Conservation (phyloP, 2,113 vertebrate species). For the Condylura cristata region DNA sequence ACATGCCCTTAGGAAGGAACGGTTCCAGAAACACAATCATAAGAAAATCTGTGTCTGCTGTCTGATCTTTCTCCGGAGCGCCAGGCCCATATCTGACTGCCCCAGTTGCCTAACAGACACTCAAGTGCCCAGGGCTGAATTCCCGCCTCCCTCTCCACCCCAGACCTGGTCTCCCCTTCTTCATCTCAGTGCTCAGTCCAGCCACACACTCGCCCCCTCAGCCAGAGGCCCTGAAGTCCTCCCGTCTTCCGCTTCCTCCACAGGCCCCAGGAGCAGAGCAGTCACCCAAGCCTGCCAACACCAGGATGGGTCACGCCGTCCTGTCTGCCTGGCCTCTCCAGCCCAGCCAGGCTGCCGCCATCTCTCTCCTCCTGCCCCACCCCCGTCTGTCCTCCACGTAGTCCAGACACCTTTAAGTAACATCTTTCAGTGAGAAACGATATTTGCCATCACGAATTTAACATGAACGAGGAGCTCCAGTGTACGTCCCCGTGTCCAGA, state of each 20-base stretch:
- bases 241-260: not conserved
- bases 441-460: not conserved
- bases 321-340: not conserved
- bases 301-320: not conserved
- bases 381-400: not conserved
- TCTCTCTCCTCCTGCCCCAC: not conserved
- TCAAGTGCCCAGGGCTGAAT: not conserved
- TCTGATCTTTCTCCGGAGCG: slow-evolving; percentile 19
- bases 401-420: not conserved
- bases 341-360: not conserved
- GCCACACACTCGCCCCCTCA: not conserved
- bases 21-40: not conserved
- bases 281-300: not conserved
- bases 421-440: not conserved
- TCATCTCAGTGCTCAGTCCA: not conserved
- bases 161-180: not conserved
- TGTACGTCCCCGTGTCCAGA: not conserved
- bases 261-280: not conserved
- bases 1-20: not conserved
- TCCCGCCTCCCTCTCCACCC: not conserved
- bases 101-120: not conserved
- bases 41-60: slow-evolving; percentile 1
- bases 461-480: not conserved
- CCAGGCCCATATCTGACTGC: not conserved
- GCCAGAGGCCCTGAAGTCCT: not conserved